Evolutionary conservation across 2,797 vertebrate genomes (phyloP).

Genomic region (Fringilla coelebs): DNA sequence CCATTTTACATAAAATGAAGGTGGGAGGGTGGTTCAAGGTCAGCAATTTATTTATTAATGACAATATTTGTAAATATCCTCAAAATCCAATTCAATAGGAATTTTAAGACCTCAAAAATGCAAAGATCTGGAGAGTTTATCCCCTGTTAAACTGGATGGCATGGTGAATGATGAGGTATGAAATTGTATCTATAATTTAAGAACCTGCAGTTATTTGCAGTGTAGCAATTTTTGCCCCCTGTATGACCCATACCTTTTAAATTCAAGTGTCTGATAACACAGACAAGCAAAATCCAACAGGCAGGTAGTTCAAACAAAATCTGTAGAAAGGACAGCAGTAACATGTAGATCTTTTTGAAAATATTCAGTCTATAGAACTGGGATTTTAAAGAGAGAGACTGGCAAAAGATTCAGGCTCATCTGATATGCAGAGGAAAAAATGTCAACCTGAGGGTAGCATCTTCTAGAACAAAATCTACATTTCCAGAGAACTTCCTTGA

Average conservation of each 20-base stretch:
- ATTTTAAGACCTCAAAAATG: not conserved
- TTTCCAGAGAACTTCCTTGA: not conserved
- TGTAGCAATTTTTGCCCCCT: not conserved
- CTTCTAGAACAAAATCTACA: not conserved
- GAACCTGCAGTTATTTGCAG: not conserved
- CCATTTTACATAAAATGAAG: not conserved
- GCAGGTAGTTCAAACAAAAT: not conserved
- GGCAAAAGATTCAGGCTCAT: not conserved
- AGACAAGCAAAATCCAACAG: not conserved
- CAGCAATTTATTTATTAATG: not conserved
- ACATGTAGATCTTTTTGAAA: not conserved
- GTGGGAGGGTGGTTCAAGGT: not conserved
- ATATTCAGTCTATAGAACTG: not conserved
- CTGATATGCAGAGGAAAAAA: not conserved
- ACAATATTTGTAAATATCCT: not conserved
- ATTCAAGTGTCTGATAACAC: not conserved
- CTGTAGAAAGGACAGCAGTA: not conserved
- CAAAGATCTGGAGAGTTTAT: not conserved
- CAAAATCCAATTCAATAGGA: not conserved
- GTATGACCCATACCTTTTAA: not conserved
- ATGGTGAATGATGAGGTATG: not conserved
- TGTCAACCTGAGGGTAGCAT: not conserved
- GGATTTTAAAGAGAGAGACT: not conserved
- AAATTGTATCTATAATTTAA: not conserved
- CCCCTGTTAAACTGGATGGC: not conserved